These are phyloP conservation scores for Nesoenas mayeri DNA, from an alignment of 2,113 vertebrate species.

Conservation along the genomic window DNA sequence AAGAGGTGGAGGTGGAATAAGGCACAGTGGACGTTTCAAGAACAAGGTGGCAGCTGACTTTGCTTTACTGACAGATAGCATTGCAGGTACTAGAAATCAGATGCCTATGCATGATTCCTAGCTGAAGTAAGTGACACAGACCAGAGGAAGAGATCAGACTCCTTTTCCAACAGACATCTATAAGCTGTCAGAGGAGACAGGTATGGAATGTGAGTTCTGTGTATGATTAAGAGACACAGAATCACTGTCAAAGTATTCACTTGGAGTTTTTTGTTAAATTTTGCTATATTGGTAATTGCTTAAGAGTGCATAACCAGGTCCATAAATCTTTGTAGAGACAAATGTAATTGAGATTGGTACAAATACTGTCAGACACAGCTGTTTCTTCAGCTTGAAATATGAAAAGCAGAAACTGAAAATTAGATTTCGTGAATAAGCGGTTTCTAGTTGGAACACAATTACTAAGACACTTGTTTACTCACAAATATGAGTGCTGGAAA, in stretches of 20 bases:
- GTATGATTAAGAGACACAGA: not conserved
- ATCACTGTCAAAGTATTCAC: not conserved
- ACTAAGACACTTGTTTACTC: not conserved
- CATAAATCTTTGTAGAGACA: not conserved
- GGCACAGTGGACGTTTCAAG: not conserved
- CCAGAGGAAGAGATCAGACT: not conserved
- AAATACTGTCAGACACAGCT: not conserved
- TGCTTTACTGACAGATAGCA: not conserved
- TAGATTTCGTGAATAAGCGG: not conserved
- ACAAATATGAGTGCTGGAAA: not conserved
- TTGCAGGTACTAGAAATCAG: not conserved
- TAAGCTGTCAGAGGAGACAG: not conserved
- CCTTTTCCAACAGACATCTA: not conserved
- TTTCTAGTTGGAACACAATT: not conserved
- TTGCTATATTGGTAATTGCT: not conserved
- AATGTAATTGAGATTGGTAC: not conserved
- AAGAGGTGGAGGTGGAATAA: not conserved
- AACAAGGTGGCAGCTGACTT: not conserved
- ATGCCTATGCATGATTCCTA: not conserved
- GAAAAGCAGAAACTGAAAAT: not conserved
- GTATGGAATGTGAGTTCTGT: not conserved
- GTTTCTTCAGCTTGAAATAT: not conserved
- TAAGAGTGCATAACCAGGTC: not conserved
- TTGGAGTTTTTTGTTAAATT: not conserved
- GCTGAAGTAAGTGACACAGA: not conserved